phyloP scores from a whole-genome alignment of 2,797 vertebrate species.

The Sebastes wilsoni region DNA sequence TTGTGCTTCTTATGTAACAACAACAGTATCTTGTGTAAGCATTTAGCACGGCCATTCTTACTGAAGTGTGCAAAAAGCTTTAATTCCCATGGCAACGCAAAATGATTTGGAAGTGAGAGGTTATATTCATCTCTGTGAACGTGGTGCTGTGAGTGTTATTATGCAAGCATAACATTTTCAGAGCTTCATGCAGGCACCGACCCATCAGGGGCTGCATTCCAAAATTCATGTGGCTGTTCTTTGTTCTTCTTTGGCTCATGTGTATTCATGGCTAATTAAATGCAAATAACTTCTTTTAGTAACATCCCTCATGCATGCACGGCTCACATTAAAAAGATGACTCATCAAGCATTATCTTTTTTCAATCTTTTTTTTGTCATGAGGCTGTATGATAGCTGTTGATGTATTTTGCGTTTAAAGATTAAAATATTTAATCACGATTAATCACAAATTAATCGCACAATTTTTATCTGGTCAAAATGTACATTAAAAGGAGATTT shows the following conservation, averaged over 20 bases:
- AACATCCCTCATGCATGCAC: constrained; percentile 15
- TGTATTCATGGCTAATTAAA: constrained; percentile 48
- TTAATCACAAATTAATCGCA: no score
- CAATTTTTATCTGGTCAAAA: no score
- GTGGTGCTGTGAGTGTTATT: constrained; percentile 39
- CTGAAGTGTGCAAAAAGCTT: constrained; percentile 34
- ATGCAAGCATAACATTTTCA: constrained; percentile 31
- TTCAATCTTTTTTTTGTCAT: not conserved
- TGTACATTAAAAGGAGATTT: no score
- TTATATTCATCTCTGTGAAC: constrained; percentile 34
- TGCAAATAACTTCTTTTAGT: constrained; percentile 44
- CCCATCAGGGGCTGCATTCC: constrained; percentile 20
- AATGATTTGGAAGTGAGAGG: constrained; percentile 38
- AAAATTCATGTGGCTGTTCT: constrained; percentile 30
- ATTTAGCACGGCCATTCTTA: constrained; percentile 12
- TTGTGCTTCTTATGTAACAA: constrained; percentile 49
- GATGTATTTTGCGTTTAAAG: not conserved
- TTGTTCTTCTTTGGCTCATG: constrained; percentile 51
- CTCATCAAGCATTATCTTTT: constrained; percentile 15
- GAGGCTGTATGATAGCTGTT: not conserved
- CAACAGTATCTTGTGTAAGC: constrained; percentile 31
- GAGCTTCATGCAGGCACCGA: constrained; percentile 24
- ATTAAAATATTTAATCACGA: no score
- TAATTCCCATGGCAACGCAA: constrained; percentile 25
- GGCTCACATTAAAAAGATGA: constrained; percentile 22